Base-by-base conservation (phyloP, 2,113 vertebrate species). In the Carollia perspicillata region DNA sequence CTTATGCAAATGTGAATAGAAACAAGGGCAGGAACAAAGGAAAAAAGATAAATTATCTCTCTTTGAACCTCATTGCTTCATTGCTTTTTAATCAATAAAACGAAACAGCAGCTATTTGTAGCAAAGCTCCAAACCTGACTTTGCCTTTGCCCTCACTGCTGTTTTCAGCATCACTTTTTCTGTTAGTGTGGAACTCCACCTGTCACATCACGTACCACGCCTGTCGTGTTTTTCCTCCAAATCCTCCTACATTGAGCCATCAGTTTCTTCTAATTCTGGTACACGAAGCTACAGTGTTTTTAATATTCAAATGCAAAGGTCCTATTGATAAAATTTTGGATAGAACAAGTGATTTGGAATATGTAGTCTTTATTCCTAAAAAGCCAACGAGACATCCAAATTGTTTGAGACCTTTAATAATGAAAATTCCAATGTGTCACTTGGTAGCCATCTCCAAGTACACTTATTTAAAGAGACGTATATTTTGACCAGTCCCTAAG, bases 1-100 rank as follows among this genome's bases (percentile, higher is more conserved):
- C 88, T 96, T 95, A 72, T 79, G 37, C 78, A 86, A 95, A 90
- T 90, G 37, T 80, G 71, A 90, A 40, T 80, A 78, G 83, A 49
- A 95, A 51, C 30, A 53, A 86, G 74, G 74, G 49, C 84, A 84
- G 47, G 33, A 93, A 96, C 40, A 83, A 93, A 93, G 13, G 33
- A 79, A 78, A 65, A 87, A 84, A 84, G 74, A 88, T 17, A 90
- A 37, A 79, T 86, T 60, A 18, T 65, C 55, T 49, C 33, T 81
- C 13, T 91, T 78, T 89, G 60, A 77, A 90, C 49, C 23, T 51
- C 23, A 20, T 35, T 63, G 18, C 58, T 86, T 93, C 18, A 23
- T 35, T 63, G 18, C 58, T 86, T 93, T 74, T 79, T 74, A 69
- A 69, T 71, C 89, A 68, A 53, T 75, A 84, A 88, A 90, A 90